These are phyloP conservation scores for Terrapene triunguis DNA, from an alignment of 2,113 vertebrate species.

Conservation along the genomic window DNA sequence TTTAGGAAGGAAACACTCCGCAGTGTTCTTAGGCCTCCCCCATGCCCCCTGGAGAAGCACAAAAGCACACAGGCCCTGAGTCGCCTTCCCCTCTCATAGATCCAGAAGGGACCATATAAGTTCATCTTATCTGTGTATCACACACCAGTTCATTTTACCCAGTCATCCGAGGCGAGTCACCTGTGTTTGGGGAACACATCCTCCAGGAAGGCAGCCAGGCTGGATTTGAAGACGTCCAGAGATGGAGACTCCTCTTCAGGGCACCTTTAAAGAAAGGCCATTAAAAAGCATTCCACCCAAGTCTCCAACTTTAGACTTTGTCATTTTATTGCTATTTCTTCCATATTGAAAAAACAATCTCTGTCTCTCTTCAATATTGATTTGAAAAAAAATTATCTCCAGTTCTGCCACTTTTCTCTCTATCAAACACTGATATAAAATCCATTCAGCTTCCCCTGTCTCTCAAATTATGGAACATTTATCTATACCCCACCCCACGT, in stretches of 20 bases:
- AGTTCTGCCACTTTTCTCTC: neutral
- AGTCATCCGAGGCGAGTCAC: neutral
- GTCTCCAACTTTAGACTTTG: neutral
- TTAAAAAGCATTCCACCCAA: too few relatives aligned
- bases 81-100: too few relatives aligned
- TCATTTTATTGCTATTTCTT: neutral
- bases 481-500: too few relatives aligned
- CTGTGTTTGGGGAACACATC: neutral
- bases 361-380: neutral
- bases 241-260: neutral
- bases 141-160: neutral
- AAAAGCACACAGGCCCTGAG: too few relatives aligned
- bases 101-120: too few relatives aligned
- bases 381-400: too few relatives aligned
- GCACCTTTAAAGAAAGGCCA: neutral
- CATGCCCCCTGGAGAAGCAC: too few relatives aligned
- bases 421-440: neutral
- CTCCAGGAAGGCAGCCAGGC: neutral
- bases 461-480: too few relatives aligned
- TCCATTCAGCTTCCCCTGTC: neutral
- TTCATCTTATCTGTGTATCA: neutral
- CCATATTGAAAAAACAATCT: neutral
- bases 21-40: too few relatives aligned
- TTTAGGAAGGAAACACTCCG: too few relatives aligned
- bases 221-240: neutral